phyloP scores from a whole-genome alignment of 1,140 invertebrate genomes.

The Andricus grossulariae region DNA sequence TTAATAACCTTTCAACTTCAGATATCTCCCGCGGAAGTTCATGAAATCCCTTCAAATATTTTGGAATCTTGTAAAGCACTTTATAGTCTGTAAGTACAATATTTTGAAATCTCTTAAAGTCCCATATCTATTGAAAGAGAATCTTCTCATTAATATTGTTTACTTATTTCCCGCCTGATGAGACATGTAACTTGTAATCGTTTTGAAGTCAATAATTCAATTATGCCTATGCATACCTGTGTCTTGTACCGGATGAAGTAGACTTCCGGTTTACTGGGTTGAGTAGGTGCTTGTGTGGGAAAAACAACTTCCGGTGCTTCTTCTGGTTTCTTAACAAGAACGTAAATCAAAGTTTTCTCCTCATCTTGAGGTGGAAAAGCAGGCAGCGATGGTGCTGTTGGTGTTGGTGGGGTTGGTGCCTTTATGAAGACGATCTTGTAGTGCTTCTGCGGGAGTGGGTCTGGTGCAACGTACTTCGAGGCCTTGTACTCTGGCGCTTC shows the following conservation, averaged over 20 bases:
- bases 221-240: slow-evolving; percentile 76
- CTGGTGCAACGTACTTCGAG: slow-evolving; percentile 73
- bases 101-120: too few relatives aligned
- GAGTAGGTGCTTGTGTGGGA: slow-evolving; percentile 86
- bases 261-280: slow-evolving; percentile 89
- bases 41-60: too few relatives aligned
- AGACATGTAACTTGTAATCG: too few relatives aligned
- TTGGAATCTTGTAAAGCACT: too few relatives aligned
- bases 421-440: slow-evolving; percentile 95
- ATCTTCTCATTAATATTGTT: too few relatives aligned
- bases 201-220: too few relatives aligned
- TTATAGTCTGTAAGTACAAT: too few relatives aligned
- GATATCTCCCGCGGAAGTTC: too few relatives aligned
- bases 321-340: slow-evolving; percentile 92
- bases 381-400: slow-evolving; percentile 85
- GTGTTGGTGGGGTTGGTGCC: slow-evolving; percentile 87
- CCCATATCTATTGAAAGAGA: too few relatives aligned
- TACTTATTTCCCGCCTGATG: too few relatives aligned
- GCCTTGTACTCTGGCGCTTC: slow-evolving; percentile 83
- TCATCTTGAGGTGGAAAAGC: slow-evolving; percentile 85
- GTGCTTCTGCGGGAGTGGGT: slow-evolving; percentile 87
- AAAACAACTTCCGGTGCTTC: slow-evolving; percentile 86
- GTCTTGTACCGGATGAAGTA: slow-evolving; percentile 93
- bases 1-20: too few relatives aligned
- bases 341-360: slow-evolving; percentile 92